Evolutionary conservation across 2,113 vertebrate genomes (phyloP).

Genomic region (Ornithorhynchus anatinus): DNA sequence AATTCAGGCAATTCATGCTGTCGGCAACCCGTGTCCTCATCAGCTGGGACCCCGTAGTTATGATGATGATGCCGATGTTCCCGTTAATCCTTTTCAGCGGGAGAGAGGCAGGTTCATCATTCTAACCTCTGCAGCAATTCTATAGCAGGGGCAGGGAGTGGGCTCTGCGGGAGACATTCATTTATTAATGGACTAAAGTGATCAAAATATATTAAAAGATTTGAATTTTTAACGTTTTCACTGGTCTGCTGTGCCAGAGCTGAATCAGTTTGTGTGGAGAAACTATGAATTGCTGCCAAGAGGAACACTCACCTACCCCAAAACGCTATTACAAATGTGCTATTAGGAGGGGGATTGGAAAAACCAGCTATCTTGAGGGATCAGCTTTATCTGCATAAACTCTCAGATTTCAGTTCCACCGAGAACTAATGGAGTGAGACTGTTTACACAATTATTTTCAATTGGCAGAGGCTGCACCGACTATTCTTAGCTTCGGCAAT

Average conservation of each 20-base stretch:
- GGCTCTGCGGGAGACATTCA: constrained; percentile 42
- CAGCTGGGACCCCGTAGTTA: too few relatives aligned
- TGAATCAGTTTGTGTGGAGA: constrained; percentile 34
- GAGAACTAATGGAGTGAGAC: background rate
- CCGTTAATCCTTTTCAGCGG: too few relatives aligned
- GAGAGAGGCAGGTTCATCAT: constrained; percentile 44
- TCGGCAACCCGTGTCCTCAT: too few relatives aligned
- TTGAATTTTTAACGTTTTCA: constrained; percentile 59
- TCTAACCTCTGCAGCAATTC: constrained; percentile 43
- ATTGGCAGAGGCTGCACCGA: background rate
- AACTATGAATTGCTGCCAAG: constrained; percentile 26
- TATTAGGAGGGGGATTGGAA: background rate
- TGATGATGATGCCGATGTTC: too few relatives aligned
- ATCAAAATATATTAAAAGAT: constrained; percentile 56
- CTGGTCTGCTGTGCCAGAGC: constrained; percentile 44
- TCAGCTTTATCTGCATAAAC: background rate
- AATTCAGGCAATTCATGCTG: too few relatives aligned
- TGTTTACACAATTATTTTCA: constrained; percentile 2
- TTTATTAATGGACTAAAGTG: constrained; percentile 53
- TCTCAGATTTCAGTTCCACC: background rate
- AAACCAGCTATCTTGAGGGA: background rate
- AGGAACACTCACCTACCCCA: background rate
- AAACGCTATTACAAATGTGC: background rate
- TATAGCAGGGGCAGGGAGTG: too few relatives aligned
- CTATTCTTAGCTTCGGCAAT: background rate